A percentile compares a stretch with the other conserved stretches of the same genome.
Evolutionary conservation across 2,797 vertebrate genomes (phyloP).

Genomic region (Argyrosomus regius): DNA sequence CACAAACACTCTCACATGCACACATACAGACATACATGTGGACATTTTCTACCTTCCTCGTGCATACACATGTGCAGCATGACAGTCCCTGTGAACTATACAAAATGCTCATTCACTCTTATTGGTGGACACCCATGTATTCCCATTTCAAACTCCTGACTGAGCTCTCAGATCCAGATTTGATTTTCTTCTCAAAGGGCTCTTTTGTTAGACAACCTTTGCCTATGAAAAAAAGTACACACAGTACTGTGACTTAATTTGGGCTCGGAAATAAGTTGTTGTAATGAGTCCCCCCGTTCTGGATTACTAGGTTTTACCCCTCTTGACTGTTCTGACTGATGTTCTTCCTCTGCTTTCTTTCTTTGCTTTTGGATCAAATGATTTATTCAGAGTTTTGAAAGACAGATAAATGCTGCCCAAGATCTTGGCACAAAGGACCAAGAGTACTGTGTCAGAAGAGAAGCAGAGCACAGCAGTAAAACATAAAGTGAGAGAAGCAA

Average conservation of each 20-base stretch:
- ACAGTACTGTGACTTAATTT: slow-evolving; percentile 65
- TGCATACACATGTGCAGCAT: slow-evolving; percentile 5
- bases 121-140: slow-evolving; percentile 21
- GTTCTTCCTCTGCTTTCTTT: slow-evolving; percentile 26
- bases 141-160: slow-evolving; percentile 65
- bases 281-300: slow-evolving; percentile 57
- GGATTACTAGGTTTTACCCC: slow-evolving; percentile 58
- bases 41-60: slow-evolving; percentile 5
- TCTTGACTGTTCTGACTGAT: slow-evolving; percentile 36
- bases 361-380: slow-evolving; percentile 46
- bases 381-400: slow-evolving; percentile 30
- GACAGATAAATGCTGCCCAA: slow-evolving; percentile 32
- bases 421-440: slow-evolving; percentile 16
- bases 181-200: slow-evolving; percentile 72
- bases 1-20: not conserved
- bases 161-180: slow-evolving; percentile 61
- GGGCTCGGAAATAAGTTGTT: slow-evolving; percentile 58
- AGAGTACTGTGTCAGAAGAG: not conserved
- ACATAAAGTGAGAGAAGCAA: not conserved
- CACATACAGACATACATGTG: slow-evolving; percentile 1
- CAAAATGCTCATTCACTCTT: slow-evolving; percentile 46
- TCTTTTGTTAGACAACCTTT: slow-evolving; percentile 66
- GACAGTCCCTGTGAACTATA: slow-evolving; percentile 16
- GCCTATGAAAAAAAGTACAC: slow-evolving; percentile 46
- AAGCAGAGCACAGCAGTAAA: not conserved